These are phyloP conservation scores for Hydrolagus affinis DNA, from an alignment of 2,113 vertebrate species.

Conservation along the genomic window DNA sequence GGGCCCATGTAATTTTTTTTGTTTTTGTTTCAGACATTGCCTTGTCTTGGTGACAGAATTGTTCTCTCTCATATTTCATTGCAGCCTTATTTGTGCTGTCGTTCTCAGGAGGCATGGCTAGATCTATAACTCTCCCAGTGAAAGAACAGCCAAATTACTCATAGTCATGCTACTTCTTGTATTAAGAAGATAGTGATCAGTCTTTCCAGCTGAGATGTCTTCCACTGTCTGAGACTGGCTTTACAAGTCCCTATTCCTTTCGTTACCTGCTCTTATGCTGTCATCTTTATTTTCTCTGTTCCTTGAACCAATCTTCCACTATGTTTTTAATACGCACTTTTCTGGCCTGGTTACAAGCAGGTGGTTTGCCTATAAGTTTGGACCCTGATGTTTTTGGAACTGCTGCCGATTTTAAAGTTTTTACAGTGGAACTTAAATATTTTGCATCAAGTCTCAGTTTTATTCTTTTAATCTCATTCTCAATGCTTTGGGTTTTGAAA, in stretches of 20 bases:
- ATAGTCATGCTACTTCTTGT: not conserved
- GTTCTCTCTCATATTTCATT: not conserved
- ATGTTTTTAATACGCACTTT: conserved; percentile 1
- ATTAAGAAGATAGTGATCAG: not conserved
- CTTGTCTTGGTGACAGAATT: not conserved
- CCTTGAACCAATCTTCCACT: not conserved
- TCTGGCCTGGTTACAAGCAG: not conserved
- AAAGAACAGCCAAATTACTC: not conserved
- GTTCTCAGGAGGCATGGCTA: not conserved
- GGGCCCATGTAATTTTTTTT: not conserved
- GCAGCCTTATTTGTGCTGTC: not conserved
- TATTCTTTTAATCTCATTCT: conserved; percentile 16
- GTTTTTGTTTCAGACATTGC: not conserved
- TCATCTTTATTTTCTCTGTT: not conserved
- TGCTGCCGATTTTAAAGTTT: not conserved
- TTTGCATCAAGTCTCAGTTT: conserved; percentile 28
- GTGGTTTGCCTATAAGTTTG: not conserved
- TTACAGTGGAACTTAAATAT: not conserved
- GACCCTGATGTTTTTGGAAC: not conserved
- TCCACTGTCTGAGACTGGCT: not conserved
- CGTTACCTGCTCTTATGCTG: not conserved
- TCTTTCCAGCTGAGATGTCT: not conserved
- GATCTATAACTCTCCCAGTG: not conserved
- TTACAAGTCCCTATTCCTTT: not conserved
- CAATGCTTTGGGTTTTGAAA: conserved; percentile 25